Percentiles rank a stretch among this genome's conserved stretches.
These are phyloP conservation scores for Hippasteria phrygiana DNA, from an alignment of 53 echinoderm and acorn worm species.

Conservation along the genomic window DNA sequence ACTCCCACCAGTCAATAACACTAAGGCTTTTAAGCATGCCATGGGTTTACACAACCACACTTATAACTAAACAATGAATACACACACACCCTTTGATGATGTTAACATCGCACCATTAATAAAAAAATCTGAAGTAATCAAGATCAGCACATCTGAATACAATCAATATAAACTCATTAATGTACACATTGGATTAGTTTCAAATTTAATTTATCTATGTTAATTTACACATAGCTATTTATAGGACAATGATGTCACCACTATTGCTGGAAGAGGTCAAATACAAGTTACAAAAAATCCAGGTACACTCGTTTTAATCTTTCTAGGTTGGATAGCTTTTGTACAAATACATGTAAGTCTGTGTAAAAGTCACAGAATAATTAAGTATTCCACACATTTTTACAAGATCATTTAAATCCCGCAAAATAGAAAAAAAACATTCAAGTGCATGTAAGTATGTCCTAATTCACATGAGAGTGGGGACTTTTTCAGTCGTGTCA, in stretches of 20 bases:
- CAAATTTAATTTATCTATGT: conserved; percentile 14
- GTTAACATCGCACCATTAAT: conserved; percentile 58
- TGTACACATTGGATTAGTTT: conserved; percentile 58
- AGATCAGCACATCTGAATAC: conserved; percentile 67
- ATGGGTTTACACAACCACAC: neutral
- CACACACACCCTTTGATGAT: conserved; percentile 6
- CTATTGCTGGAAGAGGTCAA: conserved; percentile 54
- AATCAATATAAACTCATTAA: conserved; percentile 58
- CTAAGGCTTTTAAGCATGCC: neutral
- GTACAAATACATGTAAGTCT: no score
- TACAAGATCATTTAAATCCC: no score
- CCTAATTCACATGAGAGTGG: no score
- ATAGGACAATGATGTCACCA: conserved; percentile 54
- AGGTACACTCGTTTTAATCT: neutral
- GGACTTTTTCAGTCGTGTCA: no score
- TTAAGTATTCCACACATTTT: no score
- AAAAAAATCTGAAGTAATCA: neutral
- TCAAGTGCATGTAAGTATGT: no score
- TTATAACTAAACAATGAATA: neutral
- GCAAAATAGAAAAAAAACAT: no score
- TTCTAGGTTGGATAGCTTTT: no score
- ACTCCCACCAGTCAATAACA: neutral
- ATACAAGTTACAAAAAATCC: conserved; percentile 4
- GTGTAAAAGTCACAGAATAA: no score
- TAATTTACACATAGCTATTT: conserved; percentile 48